Conservation (phyloP, 2,797 vertebrate species). For the Syndactyla subalaris region DNA sequence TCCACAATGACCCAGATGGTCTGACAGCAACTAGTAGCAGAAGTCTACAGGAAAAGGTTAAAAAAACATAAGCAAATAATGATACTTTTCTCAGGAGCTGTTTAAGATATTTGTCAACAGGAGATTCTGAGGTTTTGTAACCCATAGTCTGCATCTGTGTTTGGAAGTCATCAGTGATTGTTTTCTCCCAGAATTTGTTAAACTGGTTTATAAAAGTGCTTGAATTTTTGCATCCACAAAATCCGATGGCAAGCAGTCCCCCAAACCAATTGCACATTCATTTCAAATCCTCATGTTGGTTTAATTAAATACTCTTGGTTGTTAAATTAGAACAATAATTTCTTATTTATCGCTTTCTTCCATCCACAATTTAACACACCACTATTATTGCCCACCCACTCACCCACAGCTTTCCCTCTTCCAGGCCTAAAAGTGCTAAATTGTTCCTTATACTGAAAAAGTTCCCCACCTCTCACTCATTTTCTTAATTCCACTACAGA, state of each 20-base stretch:
- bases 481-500: not conserved
- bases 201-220: not conserved
- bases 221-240: not conserved
- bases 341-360: not conserved
- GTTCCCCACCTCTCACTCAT: not conserved
- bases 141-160: not conserved
- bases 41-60: not conserved
- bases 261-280: rapidly evolving
- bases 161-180: not conserved
- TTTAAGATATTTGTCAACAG: not conserved
- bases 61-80: not conserved
- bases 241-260: not conserved
- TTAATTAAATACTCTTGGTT: not conserved
- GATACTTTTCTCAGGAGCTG: not conserved
- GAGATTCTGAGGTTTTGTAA: not conserved
- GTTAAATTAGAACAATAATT: not conserved
- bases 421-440: not conserved
- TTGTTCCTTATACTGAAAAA: not conserved
- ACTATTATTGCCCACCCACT: not conserved
- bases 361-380: not conserved
- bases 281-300: not conserved
- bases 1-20: rapidly evolving
- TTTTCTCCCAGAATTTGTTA: not conserved
- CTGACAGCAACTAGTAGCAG: not conserved
- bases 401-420: not conserved